phyloP scores from a whole-genome alignment of 2,888 invertebrate genomes.

The Caenorhabditis sp. region DNA sequence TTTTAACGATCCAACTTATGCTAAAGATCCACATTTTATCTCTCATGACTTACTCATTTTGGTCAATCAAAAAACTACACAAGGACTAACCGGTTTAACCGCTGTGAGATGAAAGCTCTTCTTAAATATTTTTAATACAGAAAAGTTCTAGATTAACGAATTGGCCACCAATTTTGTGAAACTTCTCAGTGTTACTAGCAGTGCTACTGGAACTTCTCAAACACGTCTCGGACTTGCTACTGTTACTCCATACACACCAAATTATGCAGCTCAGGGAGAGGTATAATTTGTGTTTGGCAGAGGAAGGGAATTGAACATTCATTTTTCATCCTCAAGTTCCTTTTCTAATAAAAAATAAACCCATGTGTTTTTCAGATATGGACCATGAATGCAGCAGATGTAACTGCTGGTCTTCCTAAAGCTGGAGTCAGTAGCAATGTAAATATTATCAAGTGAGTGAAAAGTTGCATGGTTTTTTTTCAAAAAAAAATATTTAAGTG shows the following conservation, averaged over 20 bases:
- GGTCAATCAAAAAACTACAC: slow-evolving; percentile 36
- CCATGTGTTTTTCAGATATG: slow-evolving; percentile 55
- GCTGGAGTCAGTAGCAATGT: slow-evolving; percentile 33
- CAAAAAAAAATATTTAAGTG: slow-evolving; percentile 5
- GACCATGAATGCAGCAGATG: slow-evolving; percentile 19
- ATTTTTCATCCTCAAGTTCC: no score
- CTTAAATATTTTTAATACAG: neutral
- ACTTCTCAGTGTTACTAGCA: slow-evolving; percentile 25
- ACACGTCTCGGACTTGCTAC: slow-evolving; percentile 44
- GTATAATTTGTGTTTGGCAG: no score
- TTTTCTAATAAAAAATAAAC: no score
- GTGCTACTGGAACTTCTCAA: neutral
- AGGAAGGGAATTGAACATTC: neutral
- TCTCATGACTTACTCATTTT: slow-evolving; percentile 52
- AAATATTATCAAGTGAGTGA: slow-evolving; percentile 13
- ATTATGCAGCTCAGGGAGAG: slow-evolving; percentile 38
- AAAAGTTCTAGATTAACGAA: slow-evolving; percentile 25
- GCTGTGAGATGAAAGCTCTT: slow-evolving; percentile 21
- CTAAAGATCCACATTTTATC: slow-evolving; percentile 36
- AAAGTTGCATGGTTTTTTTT: neutral
- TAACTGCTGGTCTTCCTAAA: slow-evolving; percentile 17
- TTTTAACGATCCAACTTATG: neutral
- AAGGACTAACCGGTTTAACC: slow-evolving; percentile 17
- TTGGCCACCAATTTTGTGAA: slow-evolving; percentile 24
- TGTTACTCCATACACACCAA: slow-evolving; percentile 39